Percentiles rank a stretch among this genome's conserved stretches.
Evolutionary conservation across 2,797 vertebrate species (phyloP).

Genomic region (Chlorospingus semifuscus): DNA sequence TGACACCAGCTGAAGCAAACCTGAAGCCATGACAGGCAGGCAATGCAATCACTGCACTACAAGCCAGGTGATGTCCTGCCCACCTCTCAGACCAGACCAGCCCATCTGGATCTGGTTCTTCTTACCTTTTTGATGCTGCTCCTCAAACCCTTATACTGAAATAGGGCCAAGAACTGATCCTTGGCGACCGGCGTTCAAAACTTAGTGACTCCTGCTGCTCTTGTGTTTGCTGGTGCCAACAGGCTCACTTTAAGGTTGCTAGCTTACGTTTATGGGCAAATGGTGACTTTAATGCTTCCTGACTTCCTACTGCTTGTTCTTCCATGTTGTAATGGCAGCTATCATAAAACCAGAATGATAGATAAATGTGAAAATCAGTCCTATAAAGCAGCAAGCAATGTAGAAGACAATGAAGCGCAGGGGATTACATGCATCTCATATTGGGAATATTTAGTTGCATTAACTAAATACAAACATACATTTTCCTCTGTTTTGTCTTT

Average conservation of each 20-base stretch:
- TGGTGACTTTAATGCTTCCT: background rate
- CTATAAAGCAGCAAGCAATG: background rate
- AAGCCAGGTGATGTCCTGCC: background rate
- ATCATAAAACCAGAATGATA: background rate
- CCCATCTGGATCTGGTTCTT: background rate
- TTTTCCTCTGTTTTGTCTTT: conserved; percentile 10
- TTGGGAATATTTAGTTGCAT: background rate
- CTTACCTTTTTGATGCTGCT: background rate
- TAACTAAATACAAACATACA: background rate
- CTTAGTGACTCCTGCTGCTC: background rate
- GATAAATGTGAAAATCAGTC: background rate
- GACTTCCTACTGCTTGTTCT: background rate
- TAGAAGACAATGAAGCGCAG: background rate
- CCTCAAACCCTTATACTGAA: background rate
- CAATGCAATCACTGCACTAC: background rate
- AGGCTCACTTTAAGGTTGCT: background rate
- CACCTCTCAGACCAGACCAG: background rate
- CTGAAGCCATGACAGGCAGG: background rate
- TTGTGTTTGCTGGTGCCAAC: background rate
- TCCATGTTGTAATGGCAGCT: background rate
- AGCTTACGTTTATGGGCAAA: background rate
- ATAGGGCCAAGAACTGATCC: background rate
- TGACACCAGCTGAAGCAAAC: background rate
- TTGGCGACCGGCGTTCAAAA: background rate
- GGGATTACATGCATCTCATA: background rate